Conservation (phyloP, 2,888 invertebrate species). For the Colostygia pectinataria region DNA sequence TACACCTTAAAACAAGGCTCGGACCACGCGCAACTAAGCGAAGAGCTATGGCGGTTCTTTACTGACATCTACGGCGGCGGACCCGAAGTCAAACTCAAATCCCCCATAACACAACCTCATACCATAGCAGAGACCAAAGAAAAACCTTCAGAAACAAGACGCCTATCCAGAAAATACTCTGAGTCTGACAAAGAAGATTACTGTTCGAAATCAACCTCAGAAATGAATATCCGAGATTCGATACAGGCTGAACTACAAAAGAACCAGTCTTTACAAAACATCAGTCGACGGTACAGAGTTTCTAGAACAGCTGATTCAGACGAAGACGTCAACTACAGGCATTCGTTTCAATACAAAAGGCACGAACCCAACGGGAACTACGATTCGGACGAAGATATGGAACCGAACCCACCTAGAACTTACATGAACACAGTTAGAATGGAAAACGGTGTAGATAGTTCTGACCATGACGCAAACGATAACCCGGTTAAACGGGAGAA, state of each 20-base stretch:
- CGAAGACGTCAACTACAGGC: slow-evolving; percentile 61
- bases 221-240: slow-evolving; percentile 61
- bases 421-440: slow-evolving; percentile 53
- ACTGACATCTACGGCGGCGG: slow-evolving; percentile 94
- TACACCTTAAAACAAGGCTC: slow-evolving; percentile 76
- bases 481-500: slow-evolving; percentile 49
- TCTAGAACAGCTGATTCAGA: slow-evolving; percentile 60
- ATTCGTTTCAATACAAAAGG: slow-evolving; percentile 52
- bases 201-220: slow-evolving; percentile 68
- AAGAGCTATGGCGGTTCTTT: slow-evolving; percentile 94
- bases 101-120: slow-evolving; percentile 38
- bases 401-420: slow-evolving; percentile 45
- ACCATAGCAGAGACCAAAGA: slow-evolving; percentile 34
- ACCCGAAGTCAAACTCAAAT: slow-evolving; percentile 86
- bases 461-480: slow-evolving; percentile 70
- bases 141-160: slow-evolving; percentile 23
- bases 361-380: slow-evolving; percentile 68
- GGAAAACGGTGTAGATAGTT: slow-evolving; percentile 70
- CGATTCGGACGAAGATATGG: slow-evolving; percentile 68
- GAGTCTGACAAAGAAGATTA: slow-evolving; percentile 75
- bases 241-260: slow-evolving; percentile 65
- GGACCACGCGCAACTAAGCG: slow-evolving; percentile 90
- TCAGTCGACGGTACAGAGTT: slow-evolving; percentile 55
- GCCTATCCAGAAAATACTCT: slow-evolving; percentile 59
- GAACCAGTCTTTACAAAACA: slow-evolving; percentile 75